These are phyloP conservation scores for Coenonympha glycerion DNA, from an alignment of 2,888 invertebrate genomes.

Conservation along the genomic window DNA sequence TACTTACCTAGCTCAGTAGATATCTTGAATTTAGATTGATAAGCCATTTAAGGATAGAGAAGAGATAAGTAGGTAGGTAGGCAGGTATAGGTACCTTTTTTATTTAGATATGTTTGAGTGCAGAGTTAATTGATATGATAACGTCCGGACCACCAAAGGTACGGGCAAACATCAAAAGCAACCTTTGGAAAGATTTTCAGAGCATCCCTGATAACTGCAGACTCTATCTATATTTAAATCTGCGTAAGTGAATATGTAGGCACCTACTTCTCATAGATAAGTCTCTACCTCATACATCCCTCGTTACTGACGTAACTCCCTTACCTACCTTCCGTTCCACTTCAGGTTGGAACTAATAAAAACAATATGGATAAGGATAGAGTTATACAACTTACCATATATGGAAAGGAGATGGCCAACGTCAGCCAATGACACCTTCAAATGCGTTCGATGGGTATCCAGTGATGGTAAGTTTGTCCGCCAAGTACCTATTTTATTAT, in stretches of 20 bases:
- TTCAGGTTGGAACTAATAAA: slow-evolving; percentile 55
- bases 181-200: slow-evolving; percentile 14
- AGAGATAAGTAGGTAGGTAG: too few relatives aligned
- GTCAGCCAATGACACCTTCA: slow-evolving; percentile 61
- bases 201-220: slow-evolving; percentile 3
- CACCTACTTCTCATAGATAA: slow-evolving; percentile 31
- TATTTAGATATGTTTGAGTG: too few relatives aligned
- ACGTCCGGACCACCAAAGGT: too few relatives aligned
- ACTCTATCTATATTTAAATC: slow-evolving; percentile 36
- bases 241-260: slow-evolving; percentile 33
- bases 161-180: too few relatives aligned
- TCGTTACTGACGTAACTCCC: slow-evolving; percentile 60
- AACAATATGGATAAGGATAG: slow-evolving; percentile 54
- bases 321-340: slow-evolving; percentile 51
- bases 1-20: too few relatives aligned
- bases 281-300: slow-evolving; percentile 47
- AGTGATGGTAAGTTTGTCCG: slow-evolving; percentile 50
- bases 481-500: slow-evolving; percentile 19
- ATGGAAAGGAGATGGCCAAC: slow-evolving; percentile 65
- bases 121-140: too few relatives aligned
- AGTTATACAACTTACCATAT: slow-evolving; percentile 55
- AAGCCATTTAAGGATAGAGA: too few relatives aligned
- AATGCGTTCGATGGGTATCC: slow-evolving; percentile 61
- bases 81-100: too few relatives aligned
- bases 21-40: too few relatives aligned